Percentiles rank a stretch among this genome's conserved stretches.
These are phyloP conservation scores for Spheniscus humboldti DNA, from an alignment of 2,797 vertebrate species.

Conservation along the genomic window DNA sequence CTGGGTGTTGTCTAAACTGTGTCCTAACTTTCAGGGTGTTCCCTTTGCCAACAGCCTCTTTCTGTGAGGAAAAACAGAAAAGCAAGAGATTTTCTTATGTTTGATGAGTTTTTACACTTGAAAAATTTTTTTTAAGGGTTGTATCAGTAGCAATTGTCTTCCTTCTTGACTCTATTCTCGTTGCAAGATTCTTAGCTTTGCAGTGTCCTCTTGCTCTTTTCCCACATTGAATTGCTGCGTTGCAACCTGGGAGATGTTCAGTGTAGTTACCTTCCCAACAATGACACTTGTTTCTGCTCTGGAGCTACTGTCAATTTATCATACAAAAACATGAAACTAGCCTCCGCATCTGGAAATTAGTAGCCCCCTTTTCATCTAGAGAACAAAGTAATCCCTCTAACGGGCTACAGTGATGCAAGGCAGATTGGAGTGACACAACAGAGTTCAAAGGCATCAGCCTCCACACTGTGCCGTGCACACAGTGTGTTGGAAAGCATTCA, in stretches of 20 bases:
- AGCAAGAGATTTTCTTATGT: neutral
- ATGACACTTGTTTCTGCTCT: neutral
- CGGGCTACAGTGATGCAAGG: neutral
- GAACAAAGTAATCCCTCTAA: neutral
- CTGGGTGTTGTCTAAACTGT: neutral
- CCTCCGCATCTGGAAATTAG: neutral
- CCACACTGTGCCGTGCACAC: neutral
- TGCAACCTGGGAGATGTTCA: neutral
- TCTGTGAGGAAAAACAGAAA: neutral
- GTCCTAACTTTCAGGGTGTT: neutral
- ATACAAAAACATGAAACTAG: neutral
- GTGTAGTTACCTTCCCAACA: neutral
- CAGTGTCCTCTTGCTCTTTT: neutral
- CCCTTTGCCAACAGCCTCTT: neutral
- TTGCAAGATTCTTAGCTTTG: neutral
- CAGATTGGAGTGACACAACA: neutral
- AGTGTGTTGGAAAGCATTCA: neutral
- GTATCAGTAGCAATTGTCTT: neutral
- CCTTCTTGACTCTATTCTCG: neutral
- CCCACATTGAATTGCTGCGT: neutral
- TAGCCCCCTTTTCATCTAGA: neutral
- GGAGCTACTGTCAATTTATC: neutral
- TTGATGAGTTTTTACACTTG: neutral
- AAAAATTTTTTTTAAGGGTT: neutral
- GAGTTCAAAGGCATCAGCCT: conserved; percentile 30